Percentiles rank a stretch among this genome's conserved stretches.
These are phyloP conservation scores for Antitype chi DNA, from an alignment of 2,888 invertebrate species.

Conservation along the genomic window DNA sequence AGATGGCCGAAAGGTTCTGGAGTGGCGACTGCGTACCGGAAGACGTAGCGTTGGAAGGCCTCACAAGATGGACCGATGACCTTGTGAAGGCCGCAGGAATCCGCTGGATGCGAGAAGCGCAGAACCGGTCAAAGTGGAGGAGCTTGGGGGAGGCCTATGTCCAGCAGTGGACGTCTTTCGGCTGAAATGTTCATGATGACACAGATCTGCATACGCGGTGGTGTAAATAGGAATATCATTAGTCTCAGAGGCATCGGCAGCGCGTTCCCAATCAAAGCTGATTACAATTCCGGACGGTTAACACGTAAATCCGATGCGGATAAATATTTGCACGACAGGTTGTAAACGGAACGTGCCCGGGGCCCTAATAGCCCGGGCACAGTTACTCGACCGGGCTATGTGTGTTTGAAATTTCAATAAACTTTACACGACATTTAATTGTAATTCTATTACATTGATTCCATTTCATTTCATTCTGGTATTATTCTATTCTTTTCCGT, in stretches of 20 bases:
- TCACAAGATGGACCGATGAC: too few relatives aligned
- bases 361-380: slow-evolving; percentile 80
- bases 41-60: too few relatives aligned
- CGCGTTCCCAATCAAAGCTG: slow-evolving; percentile 84
- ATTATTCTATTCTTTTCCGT: slow-evolving; percentile 5
- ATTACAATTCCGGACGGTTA: slow-evolving; percentile 87
- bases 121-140: too few relatives aligned
- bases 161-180: too few relatives aligned
- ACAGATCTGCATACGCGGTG: slow-evolving; percentile 37
- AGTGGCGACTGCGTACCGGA: too few relatives aligned
- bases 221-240: slow-evolving; percentile 63
- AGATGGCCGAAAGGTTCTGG: too few relatives aligned
- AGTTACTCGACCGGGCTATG: slow-evolving; percentile 82
- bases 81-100: too few relatives aligned
- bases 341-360: slow-evolving; percentile 86
- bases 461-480: slow-evolving; percentile 55
- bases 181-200: too few relatives aligned
- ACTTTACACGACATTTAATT: slow-evolving; percentile 67
- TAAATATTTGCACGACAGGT: slow-evolving; percentile 90
- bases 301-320: slow-evolving; percentile 88
- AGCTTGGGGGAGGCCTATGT: too few relatives aligned
- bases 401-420: slow-evolving; percentile 77
- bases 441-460: slow-evolving; percentile 56
- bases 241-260: slow-evolving; percentile 62
- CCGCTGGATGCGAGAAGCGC: too few relatives aligned